Evolutionary conservation across 2,888 invertebrate species (phyloP), one percentile per base, ranked within the genome.

Genomic region (Dryobotodes eremita): DNA sequence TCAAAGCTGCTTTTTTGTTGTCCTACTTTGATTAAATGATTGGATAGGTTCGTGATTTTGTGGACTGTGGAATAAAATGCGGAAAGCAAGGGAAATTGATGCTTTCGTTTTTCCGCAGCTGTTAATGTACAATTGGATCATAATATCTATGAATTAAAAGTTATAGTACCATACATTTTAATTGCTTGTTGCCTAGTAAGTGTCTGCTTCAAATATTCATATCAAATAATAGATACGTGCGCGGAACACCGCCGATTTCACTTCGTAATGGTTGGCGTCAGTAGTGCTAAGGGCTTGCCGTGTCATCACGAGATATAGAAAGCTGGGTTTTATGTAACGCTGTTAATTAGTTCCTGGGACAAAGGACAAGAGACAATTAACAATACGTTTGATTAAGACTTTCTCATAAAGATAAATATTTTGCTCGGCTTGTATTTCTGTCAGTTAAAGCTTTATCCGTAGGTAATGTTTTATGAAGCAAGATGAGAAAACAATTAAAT

Each of bases 241-340:
- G 59, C 73, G 64, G 59, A 59, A 75, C 75, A 85, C 57, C 57
- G 78, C 71, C 75, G 90, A 88, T 92, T 92, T 92, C 92, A 91
- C 91, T 89, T 86, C 79, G 72, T 82, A 86, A 84, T 80, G 79
- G 85, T 77, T 71, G 80, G 82, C 36, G 42, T 61, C 64, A 55
- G 70, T 66, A 50, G 48, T 72, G 83, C 82, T 88, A 90, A 91
- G 91, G 92, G 89, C 87, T 85, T 72, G 70, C 72, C 75, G 76
- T 83, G 82, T 86, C 75, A 84, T 90, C 89, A 89, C 86, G 87
- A 92, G 90, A 91, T 89, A 86, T 91, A 90, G 92, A 92, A 93
- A 93, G 92, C 88, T 73, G 71, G 59, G 66, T 23, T 77, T 83
- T 76, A 79, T 83, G 46, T 86, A 83, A 85, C 76, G 15, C 17